A percentile compares a stretch with the other conserved stretches of the same genome.
Conservation (phyloP, 2,113 vertebrate species). For the Pachypanchax playfairii region DNA sequence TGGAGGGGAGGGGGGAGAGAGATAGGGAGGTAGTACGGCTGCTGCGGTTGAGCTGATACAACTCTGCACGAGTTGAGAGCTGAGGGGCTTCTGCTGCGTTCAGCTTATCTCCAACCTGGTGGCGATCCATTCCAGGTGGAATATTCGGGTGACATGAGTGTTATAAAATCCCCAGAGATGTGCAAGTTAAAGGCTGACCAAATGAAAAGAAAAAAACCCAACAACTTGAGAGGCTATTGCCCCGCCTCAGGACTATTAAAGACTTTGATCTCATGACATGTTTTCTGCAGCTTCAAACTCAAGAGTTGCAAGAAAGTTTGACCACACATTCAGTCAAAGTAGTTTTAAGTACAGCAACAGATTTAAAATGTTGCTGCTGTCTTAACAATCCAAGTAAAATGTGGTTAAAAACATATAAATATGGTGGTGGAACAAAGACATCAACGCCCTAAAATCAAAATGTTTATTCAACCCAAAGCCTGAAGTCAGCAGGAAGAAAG, state of each 20-base stretch:
- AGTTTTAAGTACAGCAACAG: conserved; percentile 32
- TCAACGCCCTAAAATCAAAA: too few relatives aligned
- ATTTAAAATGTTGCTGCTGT: conserved; percentile 28
- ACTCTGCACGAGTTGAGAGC: conserved; percentile 45
- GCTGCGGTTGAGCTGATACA: conserved; percentile 65
- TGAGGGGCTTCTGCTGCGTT: conserved; percentile 50
- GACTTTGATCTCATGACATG: conserved; percentile 71
- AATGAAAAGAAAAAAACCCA: conserved; percentile 17
- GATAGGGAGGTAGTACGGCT: conserved; percentile 34
- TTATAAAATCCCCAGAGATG: conserved; percentile 56
- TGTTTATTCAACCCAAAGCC: too few relatives aligned
- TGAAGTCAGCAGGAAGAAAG: too few relatives aligned
- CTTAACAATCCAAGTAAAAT: not conserved
- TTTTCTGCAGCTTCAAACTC: conserved; percentile 58
- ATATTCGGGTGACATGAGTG: conserved; percentile 58
- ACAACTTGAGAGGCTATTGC: conserved; percentile 27
- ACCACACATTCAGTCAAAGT: conserved; percentile 22
- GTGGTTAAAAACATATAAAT: too few relatives aligned
- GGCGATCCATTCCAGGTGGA: conserved; percentile 65
- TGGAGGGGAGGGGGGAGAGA: conserved; percentile 20
- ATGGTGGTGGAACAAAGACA: too few relatives aligned
- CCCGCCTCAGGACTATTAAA: conserved; percentile 50
- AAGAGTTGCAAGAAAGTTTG: conserved; percentile 44
- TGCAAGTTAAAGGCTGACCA: conserved; percentile 37
- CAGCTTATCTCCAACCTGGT: conserved; percentile 68